Evolutionary conservation across 2,113 vertebrate species (phyloP), one percentile per base, ranked within the genome.

Genomic region (Brienomyrus brachyistius): DNA sequence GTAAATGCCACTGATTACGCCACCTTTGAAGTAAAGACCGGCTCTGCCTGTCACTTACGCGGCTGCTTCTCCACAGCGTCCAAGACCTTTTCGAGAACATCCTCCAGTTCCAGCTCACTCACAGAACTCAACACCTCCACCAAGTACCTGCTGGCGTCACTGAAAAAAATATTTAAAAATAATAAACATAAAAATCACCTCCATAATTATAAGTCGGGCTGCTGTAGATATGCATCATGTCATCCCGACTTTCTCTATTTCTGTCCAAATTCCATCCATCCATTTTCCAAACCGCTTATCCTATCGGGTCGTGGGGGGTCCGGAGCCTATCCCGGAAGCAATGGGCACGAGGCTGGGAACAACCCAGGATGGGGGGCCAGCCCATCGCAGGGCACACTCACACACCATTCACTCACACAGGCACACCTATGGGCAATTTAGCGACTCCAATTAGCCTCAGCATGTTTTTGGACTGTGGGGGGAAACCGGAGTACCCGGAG

Each of bases 51-150:
- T 92, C 91, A 96, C 97, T 95, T 92, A 99, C 98, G 92, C 11
- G 97, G 97, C 48, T 99, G 98, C 80, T 99, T 99, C 91, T 99
- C 98, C 88, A 99, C 94, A 0, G 97, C 95, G 92, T 99, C 97
- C 6, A 99, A 95, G 89, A 99, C 95, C 91, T 93, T 96, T 93
- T 98, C 98, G 88, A 98, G 94, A 19, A 94, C 85, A 91, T 97
- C 93, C 5, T 99, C 98, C 87, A 99, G 94, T 40, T 99, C 97
- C 52, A 90, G 91, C 82, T 96, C 94, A 92, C 0, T 94, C 89
- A 97, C 27, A 43, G 97, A 95, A 91, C 96, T 95, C 90, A 99
- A 95, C 90, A 95, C 95, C 92, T 98, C 98, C 0, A 95, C 91
- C 10, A 99, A 96, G 77, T 97, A 98, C 83, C 93, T 97, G 13